These are phyloP conservation scores for Peromyscus maniculatus DNA, from an alignment of 2,113 vertebrate genomes.

Conservation along the genomic window DNA sequence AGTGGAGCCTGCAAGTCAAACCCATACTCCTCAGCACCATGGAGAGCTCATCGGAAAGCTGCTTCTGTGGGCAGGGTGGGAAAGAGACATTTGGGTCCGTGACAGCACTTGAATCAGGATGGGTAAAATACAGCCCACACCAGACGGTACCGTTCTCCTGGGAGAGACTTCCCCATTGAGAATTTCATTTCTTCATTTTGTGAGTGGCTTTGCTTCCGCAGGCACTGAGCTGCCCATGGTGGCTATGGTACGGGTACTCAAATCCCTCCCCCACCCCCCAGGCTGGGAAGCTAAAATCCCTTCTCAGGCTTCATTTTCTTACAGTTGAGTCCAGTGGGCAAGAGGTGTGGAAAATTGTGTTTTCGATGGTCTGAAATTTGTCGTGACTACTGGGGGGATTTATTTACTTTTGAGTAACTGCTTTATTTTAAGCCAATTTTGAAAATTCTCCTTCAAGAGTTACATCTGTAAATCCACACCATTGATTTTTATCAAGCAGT, in stretches of 20 bases:
- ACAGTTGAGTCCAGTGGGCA: slow-evolving; percentile 58
- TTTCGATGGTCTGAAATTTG: slow-evolving; percentile 67
- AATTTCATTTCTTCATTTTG: background rate
- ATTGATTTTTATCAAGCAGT: slow-evolving; percentile 80
- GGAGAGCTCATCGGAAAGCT: background rate
- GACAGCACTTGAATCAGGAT: background rate
- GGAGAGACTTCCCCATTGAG: background rate
- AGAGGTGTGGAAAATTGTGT: slow-evolving; percentile 65
- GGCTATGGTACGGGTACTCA: background rate
- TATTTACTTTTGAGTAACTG: slow-evolving; percentile 79
- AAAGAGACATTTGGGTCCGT: background rate
- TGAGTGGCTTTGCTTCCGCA: background rate
- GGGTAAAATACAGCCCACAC: background rate
- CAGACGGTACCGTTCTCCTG: background rate
- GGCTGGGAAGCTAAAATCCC: background rate
- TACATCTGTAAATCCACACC: slow-evolving; percentile 76
- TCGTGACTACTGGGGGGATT: slow-evolving; percentile 70
- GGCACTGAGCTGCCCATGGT: background rate
- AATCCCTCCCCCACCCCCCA: fast-evolving
- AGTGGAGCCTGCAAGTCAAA: background rate
- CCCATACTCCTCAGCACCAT: fast-evolving
- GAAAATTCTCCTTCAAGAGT: slow-evolving; percentile 83
- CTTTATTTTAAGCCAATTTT: slow-evolving; percentile 76
- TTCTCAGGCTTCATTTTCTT: slow-evolving; percentile 39
- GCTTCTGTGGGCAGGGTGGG: fast-evolving